phyloP scores from a whole-genome alignment of 2,113 vertebrate genomes.

The Sporophila hypoxantha region DNA sequence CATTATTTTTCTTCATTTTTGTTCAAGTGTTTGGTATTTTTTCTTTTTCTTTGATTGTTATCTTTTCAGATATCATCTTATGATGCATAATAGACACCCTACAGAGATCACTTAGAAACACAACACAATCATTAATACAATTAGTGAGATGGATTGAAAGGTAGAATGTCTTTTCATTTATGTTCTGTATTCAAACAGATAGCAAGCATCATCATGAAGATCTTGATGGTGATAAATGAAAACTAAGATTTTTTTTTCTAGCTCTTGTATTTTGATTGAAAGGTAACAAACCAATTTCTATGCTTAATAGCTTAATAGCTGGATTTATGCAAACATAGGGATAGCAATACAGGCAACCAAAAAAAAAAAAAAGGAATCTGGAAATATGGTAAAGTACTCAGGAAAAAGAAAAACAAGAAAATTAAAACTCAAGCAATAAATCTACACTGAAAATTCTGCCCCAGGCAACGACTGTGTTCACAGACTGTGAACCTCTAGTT shows the following conservation, averaged over 20 bases:
- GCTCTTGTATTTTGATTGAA: background rate
- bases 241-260: background rate
- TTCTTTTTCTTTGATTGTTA: background rate
- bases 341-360: background rate
- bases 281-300: background rate
- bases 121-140: background rate
- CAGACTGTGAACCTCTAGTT: background rate
- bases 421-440: background rate
- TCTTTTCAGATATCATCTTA: background rate
- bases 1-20: background rate
- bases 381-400: background rate
- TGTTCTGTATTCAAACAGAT: background rate
- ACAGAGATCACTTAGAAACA: background rate
- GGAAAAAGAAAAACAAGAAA: background rate
- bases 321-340: background rate
- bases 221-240: background rate
- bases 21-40: background rate
- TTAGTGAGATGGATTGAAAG: background rate
- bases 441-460: background rate
- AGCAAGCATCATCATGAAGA: background rate
- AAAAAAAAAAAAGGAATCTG: background rate
- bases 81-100: background rate
- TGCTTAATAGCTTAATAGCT: background rate
- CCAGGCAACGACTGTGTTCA: background rate
- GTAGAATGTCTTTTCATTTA: background rate